Evolutionary conservation across 2,888 invertebrate genomes (phyloP).

Genomic region (Ptychoptera contaminata): DNA sequence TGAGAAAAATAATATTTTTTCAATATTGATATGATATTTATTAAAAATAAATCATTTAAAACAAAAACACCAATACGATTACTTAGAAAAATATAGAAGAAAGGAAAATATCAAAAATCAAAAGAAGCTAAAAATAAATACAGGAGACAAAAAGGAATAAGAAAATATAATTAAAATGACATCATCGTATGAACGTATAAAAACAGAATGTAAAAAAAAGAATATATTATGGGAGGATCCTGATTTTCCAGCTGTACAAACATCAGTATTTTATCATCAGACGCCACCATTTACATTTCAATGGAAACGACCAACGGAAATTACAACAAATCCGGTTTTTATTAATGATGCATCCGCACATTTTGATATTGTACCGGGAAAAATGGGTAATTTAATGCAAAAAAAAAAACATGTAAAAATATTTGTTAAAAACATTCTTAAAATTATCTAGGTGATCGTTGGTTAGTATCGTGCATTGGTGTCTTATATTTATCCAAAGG

Average conservation of each 20-base stretch:
- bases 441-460: slow-evolving; percentile 58
- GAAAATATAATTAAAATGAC: slow-evolving; percentile 24
- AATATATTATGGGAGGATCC: slow-evolving; percentile 81
- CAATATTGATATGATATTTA: too few species aligned
- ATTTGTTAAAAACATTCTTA: too few species aligned
- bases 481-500: slow-evolving; percentile 73
- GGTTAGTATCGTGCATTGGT: slow-evolving; percentile 79
- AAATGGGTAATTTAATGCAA: slow-evolving; percentile 53
- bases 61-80: too few species aligned
- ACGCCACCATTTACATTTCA: slow-evolving; percentile 86
- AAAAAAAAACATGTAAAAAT: too few species aligned
- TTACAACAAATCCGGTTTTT: slow-evolving; percentile 20
- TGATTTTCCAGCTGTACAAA: slow-evolving; percentile 76
- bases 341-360: slow-evolving; percentile 62
- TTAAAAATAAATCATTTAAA: too few species aligned
- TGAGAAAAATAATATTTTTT: too few species aligned
- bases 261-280: slow-evolving; percentile 85
- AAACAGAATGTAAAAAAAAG: slow-evolving; percentile 60
- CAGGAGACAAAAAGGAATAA: too few species aligned
- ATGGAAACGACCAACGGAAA: slow-evolving; percentile 75
- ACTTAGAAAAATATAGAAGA: too few species aligned
- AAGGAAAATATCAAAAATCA: too few species aligned
- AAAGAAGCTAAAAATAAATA: too few species aligned
- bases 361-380: slow-evolving; percentile 74
- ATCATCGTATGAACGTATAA: slow-evolving; percentile 59